These are phyloP conservation scores for Cotesia chilonis DNA, from an alignment of 1,140 invertebrate species.

Conservation along the genomic window DNA sequence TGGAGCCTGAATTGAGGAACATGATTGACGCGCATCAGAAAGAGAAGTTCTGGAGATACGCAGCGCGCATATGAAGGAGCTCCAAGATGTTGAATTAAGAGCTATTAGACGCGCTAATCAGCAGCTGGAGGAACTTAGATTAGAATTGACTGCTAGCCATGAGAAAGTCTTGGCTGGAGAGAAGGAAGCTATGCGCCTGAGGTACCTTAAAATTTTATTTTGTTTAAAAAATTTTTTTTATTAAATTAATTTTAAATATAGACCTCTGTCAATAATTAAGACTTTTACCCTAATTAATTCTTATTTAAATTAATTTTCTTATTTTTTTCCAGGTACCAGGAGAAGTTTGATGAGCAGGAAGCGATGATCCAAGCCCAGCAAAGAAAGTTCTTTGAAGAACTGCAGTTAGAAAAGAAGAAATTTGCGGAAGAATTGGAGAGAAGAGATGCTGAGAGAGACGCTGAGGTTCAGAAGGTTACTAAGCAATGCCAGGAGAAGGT, in stretches of 20 bases:
- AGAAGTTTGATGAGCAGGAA: slow-evolving; percentile 57
- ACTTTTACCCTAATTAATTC: no score
- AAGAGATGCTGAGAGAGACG: slow-evolving; percentile 48
- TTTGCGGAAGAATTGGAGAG: slow-evolving; percentile 49
- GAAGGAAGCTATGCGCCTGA: slow-evolving; percentile 55
- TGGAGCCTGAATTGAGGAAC: slow-evolving; percentile 76
- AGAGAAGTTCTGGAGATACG: slow-evolving; percentile 66
- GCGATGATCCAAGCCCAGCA: slow-evolving; percentile 47
- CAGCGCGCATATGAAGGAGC: slow-evolving; percentile 65
- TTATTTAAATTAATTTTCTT: no score
- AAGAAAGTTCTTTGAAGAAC: slow-evolving; percentile 51
- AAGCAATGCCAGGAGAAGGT: slow-evolving; percentile 53
- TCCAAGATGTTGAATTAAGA: slow-evolving; percentile 69
- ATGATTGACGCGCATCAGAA: slow-evolving; percentile 69
- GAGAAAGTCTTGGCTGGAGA: slow-evolving; percentile 59
- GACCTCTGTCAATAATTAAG: no score
- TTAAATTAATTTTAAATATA: no score
- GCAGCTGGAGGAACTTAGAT: slow-evolving; percentile 40
- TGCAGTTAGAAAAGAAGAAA: slow-evolving; percentile 51
- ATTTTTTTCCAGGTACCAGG: slow-evolving; percentile 42
- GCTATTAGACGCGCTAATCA: slow-evolving; percentile 63
- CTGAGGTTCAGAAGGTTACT: slow-evolving; percentile 43
- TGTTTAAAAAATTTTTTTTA: no score
- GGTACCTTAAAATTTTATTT: slow-evolving; percentile 13
- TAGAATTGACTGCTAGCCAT: slow-evolving; percentile 63